Conservation (phyloP, 2,888 invertebrate genomes). For the Drosophila histrio region DNA sequence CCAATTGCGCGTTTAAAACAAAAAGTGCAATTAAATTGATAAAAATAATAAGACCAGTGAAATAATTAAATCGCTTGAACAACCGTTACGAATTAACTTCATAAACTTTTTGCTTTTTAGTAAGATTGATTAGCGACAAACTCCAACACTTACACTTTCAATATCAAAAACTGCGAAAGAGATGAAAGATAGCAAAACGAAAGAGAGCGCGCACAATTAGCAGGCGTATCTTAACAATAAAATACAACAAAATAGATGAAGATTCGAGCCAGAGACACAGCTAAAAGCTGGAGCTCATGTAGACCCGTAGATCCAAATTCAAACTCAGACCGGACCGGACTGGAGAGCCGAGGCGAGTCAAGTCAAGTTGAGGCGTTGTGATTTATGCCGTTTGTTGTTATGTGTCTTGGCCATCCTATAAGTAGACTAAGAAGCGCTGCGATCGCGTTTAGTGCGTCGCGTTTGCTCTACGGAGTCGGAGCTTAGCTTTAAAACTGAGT, state of each 20-base stretch:
- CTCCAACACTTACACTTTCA: conserved; percentile 68
- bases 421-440: conserved; percentile 72
- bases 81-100: conserved; percentile 36
- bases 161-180: conserved; percentile 1
- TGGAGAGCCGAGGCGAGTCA: background rate
- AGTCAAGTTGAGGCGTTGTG: conserved; percentile 1
- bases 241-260: conserved; percentile 5
- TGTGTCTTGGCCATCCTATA: conserved; percentile 64
- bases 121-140: conserved; percentile 58
- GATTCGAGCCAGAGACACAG: background rate
- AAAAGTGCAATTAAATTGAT: conserved; percentile 21
- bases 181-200: background rate
- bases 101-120: conserved; percentile 53
- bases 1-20: background rate
- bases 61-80: conserved; percentile 37
- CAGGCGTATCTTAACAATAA: conserved; percentile 55
- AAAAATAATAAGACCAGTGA: background rate
- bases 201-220: conserved; percentile 32
- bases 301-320: background rate
- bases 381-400: conserved; percentile 2
- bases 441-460: conserved; percentile 76
- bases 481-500: conserved; percentile 2
- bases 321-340: background rate
- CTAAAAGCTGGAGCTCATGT: conserved; percentile 5
- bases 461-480: conserved; percentile 54